Conservation (phyloP, 2,113 vertebrate genomes). For the Neolamprologus falcicula region DNA sequence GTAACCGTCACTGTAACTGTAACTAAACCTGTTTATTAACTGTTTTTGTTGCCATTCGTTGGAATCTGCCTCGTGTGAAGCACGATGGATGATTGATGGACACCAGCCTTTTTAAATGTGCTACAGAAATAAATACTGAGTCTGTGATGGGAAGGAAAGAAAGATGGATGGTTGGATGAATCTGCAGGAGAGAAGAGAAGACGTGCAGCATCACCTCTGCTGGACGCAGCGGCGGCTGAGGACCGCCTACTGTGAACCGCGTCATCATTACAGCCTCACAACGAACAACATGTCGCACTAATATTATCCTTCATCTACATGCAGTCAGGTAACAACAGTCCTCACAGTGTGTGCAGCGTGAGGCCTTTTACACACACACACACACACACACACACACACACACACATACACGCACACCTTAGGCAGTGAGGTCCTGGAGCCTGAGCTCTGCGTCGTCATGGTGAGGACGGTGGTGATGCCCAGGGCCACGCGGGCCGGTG, state of each 20-base stretch:
- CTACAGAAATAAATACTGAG: accelerated
- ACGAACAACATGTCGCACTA: not conserved
- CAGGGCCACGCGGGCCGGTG: constrained; percentile 90
- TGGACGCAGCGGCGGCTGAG: not conserved
- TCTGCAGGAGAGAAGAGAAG: not conserved
- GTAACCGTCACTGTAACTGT: too few relatives aligned
- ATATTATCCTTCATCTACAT: not conserved
- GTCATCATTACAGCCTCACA: not conserved
- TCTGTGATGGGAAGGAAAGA: not conserved
- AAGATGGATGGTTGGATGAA: not conserved
- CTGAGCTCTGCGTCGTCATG: constrained; percentile 98
- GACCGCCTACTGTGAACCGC: not conserved
- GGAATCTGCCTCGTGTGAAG: not conserved
- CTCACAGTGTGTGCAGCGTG: not conserved
- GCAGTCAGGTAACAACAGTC: not conserved
- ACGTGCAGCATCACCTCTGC: not conserved
- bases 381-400: not conserved
- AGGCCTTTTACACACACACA: not conserved
- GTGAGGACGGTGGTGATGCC: constrained; percentile 97
- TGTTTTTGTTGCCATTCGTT: not conserved
- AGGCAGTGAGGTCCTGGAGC: constrained; percentile 90
- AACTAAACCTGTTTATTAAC: not conserved
- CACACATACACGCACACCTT: constrained; percentile 61
- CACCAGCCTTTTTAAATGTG: not conserved
- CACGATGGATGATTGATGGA: not conserved